Base-by-base conservation (phyloP, 2,888 invertebrate genomes). In the Idaea biselata region DNA sequence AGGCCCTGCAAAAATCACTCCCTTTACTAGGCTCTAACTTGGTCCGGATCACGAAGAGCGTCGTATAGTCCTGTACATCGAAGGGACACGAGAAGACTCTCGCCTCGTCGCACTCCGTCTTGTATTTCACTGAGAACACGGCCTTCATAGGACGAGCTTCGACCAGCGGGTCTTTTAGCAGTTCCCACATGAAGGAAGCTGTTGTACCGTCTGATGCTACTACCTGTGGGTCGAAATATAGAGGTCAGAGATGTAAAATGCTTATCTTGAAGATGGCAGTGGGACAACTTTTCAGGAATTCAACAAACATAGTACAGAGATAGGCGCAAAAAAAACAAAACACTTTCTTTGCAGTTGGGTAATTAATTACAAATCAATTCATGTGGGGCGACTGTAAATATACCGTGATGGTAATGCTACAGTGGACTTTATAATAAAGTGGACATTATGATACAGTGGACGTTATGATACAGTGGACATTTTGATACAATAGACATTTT, bases 1-100 rank as follows among this genome's bases (percentile, higher is more conserved):
- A 97, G 56, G 97, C 96, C 62, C 98, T 95, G 81, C 98, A 98
- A 78, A 97, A 96, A 80, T 98, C 98, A 31, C 94, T 94, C 1
- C 96, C 95, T 80, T 96, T 95, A 31, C 95, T 94, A 0, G 97
- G 96, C 81, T 97, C 97, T 69, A 98, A 93, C 72, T 94, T 94
- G 0, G 96, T 96, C 67, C 95, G 94, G 64, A 98, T 94, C 66
- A 96, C 95, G 81, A 97, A 98, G 74, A 98, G 89, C 6, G 98
- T 98, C 90, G 96, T 95, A 77, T 97, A 97, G 83, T 97, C 96
- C 18, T 93, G 94, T 62, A 98, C 93, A 75, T 97, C 96, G 78
- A 97, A 97, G 59, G 95, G 94, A 79, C 96, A 97, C 69, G 93
- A 88, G 83, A 94, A 94, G 63, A 84, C 83, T 79, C 75, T 91